A percentile compares a stretch with the other conserved stretches of the same genome.
These are phyloP conservation scores for Neolamprologus variostigma DNA, from an alignment of 2,113 vertebrate genomes.

Conservation along the genomic window DNA sequence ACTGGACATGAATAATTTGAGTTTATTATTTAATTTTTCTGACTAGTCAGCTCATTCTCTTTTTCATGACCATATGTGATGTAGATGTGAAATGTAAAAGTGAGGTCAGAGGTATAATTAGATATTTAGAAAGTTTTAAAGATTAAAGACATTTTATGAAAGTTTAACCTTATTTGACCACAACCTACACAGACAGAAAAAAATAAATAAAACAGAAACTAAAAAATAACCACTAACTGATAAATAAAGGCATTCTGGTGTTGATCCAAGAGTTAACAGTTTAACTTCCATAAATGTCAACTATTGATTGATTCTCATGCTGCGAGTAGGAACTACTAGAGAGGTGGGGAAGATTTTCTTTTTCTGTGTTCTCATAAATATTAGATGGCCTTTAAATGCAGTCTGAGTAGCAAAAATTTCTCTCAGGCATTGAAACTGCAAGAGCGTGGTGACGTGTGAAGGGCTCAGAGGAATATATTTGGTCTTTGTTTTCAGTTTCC, in stretches of 20 bases:
- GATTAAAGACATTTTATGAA: neutral
- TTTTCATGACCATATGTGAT: neutral
- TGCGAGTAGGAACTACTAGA: fast-evolving
- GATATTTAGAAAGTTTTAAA: neutral
- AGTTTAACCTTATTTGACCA: neutral
- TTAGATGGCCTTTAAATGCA: neutral
- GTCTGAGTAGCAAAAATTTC: neutral
- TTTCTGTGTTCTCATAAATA: neutral
- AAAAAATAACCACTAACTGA: neutral
- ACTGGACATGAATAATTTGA: neutral
- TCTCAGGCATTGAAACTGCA: neutral
- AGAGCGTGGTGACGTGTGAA: neutral
- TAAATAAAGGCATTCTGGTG: neutral
- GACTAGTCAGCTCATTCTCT: neutral
- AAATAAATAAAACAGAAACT: neutral
- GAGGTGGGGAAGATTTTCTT: neutral
- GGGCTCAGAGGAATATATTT: neutral
- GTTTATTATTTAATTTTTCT: neutral
- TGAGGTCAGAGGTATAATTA: neutral
- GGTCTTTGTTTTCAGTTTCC: neutral
- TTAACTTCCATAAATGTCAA: neutral
- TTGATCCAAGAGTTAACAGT: neutral
- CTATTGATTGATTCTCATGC: neutral
- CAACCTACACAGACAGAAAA: neutral
- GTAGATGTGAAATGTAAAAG: neutral